Conservation (phyloP, 2,113 vertebrate genomes). For the Colaptes auratus region DNA sequence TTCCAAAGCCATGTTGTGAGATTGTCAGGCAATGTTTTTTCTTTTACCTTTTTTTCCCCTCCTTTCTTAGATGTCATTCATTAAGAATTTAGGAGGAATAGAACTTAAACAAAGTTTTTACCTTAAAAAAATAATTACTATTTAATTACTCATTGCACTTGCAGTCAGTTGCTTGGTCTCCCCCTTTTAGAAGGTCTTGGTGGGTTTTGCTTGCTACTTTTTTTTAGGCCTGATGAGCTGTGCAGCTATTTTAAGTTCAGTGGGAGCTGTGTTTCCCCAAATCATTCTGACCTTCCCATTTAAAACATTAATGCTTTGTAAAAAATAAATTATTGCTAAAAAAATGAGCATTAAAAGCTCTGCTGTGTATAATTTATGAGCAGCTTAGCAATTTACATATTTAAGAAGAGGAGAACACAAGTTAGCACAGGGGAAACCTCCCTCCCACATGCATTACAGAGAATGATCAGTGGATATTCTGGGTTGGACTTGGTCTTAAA, state of each 20-base stretch:
- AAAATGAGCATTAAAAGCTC: neutral
- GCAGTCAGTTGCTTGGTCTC: neutral
- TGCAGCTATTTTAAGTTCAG: neutral
- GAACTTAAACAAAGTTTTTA: neutral
- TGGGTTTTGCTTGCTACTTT: neutral
- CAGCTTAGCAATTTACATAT: neutral
- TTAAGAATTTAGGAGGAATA: constrained; percentile 11
- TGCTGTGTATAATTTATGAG: neutral
- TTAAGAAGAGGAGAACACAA: neutral
- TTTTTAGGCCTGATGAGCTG: neutral
- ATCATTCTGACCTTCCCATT: neutral
- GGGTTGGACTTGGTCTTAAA: neutral
- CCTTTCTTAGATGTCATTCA: neutral
- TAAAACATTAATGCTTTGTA: constrained; percentile 8
- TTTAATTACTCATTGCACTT: neutral
- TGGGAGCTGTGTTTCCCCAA: constrained; percentile 23
- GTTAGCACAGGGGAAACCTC: neutral
- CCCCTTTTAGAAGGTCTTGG: neutral
- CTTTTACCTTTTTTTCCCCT: neutral
- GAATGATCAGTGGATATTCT: neutral
- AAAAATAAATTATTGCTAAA: constrained; percentile 26
- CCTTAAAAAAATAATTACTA: neutral
- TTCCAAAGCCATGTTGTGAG: neutral
- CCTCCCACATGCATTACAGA: neutral
- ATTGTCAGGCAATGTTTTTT: neutral